A percentile compares a stretch with the other conserved stretches of the same genome.
These are phyloP conservation scores for Eilema depressum DNA, from an alignment of 2,888 invertebrate species.

Conservation along the genomic window DNA sequence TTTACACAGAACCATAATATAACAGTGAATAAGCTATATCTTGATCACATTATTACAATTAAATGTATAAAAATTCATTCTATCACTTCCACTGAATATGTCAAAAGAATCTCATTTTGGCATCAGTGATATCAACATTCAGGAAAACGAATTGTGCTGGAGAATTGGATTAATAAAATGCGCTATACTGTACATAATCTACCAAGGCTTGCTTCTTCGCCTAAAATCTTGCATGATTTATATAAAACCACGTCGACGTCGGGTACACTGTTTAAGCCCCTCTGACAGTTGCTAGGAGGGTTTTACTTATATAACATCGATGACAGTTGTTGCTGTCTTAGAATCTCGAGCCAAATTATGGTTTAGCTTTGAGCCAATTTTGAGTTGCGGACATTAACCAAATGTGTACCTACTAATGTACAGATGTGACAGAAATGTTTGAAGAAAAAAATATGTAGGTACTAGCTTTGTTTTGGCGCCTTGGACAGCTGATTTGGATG, in stretches of 20 bases:
- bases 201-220: neutral
- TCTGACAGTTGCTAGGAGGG: neutral
- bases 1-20: neutral
- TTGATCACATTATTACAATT: no score
- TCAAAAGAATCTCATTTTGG: neutral
- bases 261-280: neutral
- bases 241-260: neutral
- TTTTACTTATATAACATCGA: neutral
- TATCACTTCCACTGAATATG: neutral
- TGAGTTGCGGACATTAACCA: no score
- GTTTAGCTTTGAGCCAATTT: no score
- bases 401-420: no score
- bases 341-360: neutral
- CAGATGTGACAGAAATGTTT: no score
- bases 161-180: neutral
- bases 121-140: neutral
- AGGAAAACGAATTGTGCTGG: neutral
- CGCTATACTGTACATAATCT: neutral
- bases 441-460: no score
- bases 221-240: neutral
- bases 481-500: no score
- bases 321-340: neutral
- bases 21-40: no score
- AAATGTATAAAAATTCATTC: no score
- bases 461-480: no score